Evolutionary conservation across 2,797 vertebrate species (phyloP).

Genomic region (Austrolebias charrua): DNA sequence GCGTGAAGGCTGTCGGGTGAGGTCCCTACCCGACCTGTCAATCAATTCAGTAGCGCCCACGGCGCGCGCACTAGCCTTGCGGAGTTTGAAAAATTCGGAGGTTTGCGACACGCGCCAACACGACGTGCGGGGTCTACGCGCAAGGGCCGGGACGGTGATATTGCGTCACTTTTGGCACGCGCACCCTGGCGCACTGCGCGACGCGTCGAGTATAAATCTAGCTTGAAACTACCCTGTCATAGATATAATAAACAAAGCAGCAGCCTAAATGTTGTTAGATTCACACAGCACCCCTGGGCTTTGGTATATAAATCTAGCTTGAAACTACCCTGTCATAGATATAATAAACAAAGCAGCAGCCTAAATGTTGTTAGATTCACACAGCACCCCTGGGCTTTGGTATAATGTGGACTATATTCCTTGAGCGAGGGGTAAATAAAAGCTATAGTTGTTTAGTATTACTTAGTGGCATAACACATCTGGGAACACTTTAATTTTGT

Average conservation of each 20-base stretch:
- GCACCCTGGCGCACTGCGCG: too few species aligned
- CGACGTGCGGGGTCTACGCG: too few species aligned
- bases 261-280: constrained; percentile 36
- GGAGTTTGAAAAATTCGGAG: too few species aligned
- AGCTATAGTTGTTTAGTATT: constrained; percentile 1
- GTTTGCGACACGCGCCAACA: too few species aligned
- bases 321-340: constrained; percentile 50
- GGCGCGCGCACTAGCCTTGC: too few species aligned
- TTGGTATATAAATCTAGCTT: too few species aligned
- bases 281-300: constrained; percentile 44
- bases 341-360: constrained; percentile 53
- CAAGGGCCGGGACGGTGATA: too few species aligned
- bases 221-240: constrained; percentile 49
- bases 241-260: constrained; percentile 57
- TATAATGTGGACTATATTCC: constrained; percentile 24
- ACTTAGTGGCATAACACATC: constrained; percentile 19
- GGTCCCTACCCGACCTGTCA: too few species aligned
- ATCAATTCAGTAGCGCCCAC: too few species aligned
- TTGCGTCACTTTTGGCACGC: too few species aligned
- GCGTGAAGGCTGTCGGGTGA: too few species aligned
- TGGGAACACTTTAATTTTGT: constrained; percentile 20
- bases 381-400: constrained; percentile 47
- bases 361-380: constrained; percentile 38
- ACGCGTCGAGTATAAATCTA: too few species aligned
- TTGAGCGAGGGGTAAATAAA: constrained; percentile 29